A percentile compares a stretch with the other conserved stretches of the same genome.
phyloP scores from a whole-genome alignment of 2,797 vertebrate genomes.

The Poecilia wingei region DNA sequence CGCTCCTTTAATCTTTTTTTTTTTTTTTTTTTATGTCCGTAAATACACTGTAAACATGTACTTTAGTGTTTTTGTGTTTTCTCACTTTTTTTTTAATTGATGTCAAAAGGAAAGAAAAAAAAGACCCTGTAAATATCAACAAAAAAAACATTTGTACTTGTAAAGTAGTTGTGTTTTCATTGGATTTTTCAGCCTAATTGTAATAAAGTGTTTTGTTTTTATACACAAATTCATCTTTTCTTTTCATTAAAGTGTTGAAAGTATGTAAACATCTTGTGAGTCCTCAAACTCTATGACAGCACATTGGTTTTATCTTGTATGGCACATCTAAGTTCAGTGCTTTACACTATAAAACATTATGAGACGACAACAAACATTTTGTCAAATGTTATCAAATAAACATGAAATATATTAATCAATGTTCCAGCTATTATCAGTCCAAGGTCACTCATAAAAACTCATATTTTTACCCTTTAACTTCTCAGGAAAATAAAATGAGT shows the following conservation, averaged over 20 bases:
- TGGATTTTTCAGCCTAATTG: conserved; percentile 89
- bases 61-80: conserved; percentile 79
- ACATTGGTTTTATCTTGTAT: neutral
- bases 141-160: conserved; percentile 88
- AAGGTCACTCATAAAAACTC: no score
- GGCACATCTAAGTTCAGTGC: no score
- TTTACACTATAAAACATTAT: no score
- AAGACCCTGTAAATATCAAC: conserved; percentile 85
- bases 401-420: no score
- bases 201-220: conserved; percentile 97
- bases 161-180: conserved; percentile 91
- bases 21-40: conserved; percentile 64
- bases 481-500: no score
- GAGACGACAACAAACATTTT: no score
- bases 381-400: no score
- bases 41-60: conserved; percentile 83
- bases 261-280: conserved; percentile 50
- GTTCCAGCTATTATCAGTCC: no score
- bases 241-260: conserved; percentile 66
- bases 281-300: conserved; percentile 33
- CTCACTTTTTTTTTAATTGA: conserved; percentile 68
- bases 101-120: conserved; percentile 70
- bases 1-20: conserved; percentile 75
- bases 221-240: conserved; percentile 77
- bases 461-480: no score